phyloP scores from a whole-genome alignment of 2,797 vertebrate species.

The Mycteria americana region DNA sequence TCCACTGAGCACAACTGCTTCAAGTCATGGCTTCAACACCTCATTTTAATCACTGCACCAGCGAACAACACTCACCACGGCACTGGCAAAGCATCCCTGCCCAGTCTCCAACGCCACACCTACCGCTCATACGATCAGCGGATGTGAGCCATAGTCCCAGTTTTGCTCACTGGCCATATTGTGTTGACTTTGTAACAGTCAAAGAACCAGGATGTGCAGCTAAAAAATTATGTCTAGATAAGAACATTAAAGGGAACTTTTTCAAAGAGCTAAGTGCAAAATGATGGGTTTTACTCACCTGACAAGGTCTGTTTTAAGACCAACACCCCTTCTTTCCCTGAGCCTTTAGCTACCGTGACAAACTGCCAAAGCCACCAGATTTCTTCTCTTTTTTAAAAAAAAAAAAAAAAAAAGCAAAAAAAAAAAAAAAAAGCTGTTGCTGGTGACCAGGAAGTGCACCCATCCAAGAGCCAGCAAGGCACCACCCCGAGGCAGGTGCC shows the following conservation, averaged over 20 bases:
- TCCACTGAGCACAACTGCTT: background rate
- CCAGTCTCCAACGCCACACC: background rate
- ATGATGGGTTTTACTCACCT: background rate
- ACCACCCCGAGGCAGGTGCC: background rate
- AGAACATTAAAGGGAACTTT: background rate
- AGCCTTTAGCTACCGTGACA: background rate
- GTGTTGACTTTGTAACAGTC: background rate
- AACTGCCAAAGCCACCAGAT: background rate
- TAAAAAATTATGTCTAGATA: background rate
- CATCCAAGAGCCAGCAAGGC: background rate
- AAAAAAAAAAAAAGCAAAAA: background rate
- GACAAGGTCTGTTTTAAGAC: background rate
- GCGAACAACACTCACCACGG: accelerated
- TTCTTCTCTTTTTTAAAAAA: background rate
- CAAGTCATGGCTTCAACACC: background rate
- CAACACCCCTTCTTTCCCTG: background rate
- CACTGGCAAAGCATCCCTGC: background rate
- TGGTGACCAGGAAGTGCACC: background rate
- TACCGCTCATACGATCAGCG: background rate
- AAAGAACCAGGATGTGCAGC: background rate
- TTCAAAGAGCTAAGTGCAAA: background rate
- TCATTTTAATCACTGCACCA: background rate
- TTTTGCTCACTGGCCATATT: background rate
- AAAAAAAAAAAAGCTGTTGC: background rate
- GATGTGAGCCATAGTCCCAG: background rate